Evolutionary conservation across 2,888 invertebrate species (phyloP).

Genomic region (Heliconius sara): DNA sequence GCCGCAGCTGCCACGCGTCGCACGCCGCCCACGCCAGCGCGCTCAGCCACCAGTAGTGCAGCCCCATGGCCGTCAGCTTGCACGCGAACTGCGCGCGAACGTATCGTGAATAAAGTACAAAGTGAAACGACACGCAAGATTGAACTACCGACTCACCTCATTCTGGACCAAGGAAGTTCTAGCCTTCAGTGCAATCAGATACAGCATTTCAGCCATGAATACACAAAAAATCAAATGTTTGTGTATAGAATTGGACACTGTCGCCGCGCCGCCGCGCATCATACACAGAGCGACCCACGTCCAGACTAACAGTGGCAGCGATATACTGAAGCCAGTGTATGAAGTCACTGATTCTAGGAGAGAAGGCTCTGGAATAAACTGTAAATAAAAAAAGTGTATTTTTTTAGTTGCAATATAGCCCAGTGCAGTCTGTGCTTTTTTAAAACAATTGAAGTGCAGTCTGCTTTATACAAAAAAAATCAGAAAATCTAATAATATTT

Average conservation of each 20-base stretch:
- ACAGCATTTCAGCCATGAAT: constrained; percentile 92
- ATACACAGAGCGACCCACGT: constrained; percentile 92
- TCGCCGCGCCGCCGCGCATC: constrained; percentile 91
- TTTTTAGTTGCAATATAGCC: not conserved
- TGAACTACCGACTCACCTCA: constrained; percentile 83
- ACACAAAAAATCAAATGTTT: constrained; percentile 96
- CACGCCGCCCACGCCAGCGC: constrained; percentile 96
- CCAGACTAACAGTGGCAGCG: constrained; percentile 90
- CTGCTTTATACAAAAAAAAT: too few relatives aligned
- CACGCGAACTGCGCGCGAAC: constrained; percentile 90
- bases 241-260: constrained; percentile 96
- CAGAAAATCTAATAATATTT: too few relatives aligned
- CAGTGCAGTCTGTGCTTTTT: not conserved
- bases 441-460: too few relatives aligned
- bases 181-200: constrained; percentile 93
- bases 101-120: too few relatives aligned
- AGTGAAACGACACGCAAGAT: too few relatives aligned
- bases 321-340: constrained; percentile 93
- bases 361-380: constrained; percentile 94
- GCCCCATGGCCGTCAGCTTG: constrained; percentile 93
- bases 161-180: constrained; percentile 91
- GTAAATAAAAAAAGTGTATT: constrained; percentile 45
- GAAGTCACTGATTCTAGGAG: constrained; percentile 93
- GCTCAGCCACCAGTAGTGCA: constrained; percentile 96
- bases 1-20: constrained; percentile 95